Base-by-base conservation (phyloP, 2,888 invertebrate species). In the Spialia ferax region DNA sequence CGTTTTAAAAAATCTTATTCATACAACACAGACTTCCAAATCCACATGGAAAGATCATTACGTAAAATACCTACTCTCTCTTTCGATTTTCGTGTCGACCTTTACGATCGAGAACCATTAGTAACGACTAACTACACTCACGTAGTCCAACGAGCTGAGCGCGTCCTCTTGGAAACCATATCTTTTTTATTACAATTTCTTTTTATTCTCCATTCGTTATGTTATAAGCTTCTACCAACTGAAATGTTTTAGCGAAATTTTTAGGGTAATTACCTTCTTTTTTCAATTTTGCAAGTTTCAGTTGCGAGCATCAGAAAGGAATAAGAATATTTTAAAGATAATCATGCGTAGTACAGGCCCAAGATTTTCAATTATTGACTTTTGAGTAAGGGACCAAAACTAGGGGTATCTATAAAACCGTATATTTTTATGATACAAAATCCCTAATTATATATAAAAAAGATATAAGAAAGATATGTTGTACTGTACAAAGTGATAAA, bases 141-240 rank as follows among this genome's bases (percentile, higher is more conserved):
- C 52, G 57, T 63, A 38, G 59, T 73, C 74, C 10, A 42, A 60
- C 75, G 5, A 54, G 60, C 15, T 66, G 62, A 65, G 65, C 57
- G 65, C 65, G 57, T 65, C 65, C 50, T 65, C 59, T 52, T 50
- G 26, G 64, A 65, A 65, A 65, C 50, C 65, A 65, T 65, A 52
- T 59, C 35, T 32, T 59, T 65, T 56, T n/a, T n/a, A n/a, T n/a
- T n/a, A n/a, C n/a, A n/a, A n/a, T n/a, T n/a, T n/a, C n/a, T n/a
- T n/a, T 64, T 65, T 50, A 52, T 65, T 59, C 35, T 22, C 22
- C 48, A 23, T 55, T 56, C 50, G 48, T 20, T 56, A 63, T 56
- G 63, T 56, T 48, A 35, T 42, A 35, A 48, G 23, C 64, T 50
- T 57, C 50, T 57, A 64, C 57, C 32, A n/a, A n/a, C n/a, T n/a